A percentile compares a stretch with the other conserved stretches of the same genome.
Conservation (phyloP, 2,797 vertebrate genomes). For the Paratrypauchen microcephalus region DNA sequence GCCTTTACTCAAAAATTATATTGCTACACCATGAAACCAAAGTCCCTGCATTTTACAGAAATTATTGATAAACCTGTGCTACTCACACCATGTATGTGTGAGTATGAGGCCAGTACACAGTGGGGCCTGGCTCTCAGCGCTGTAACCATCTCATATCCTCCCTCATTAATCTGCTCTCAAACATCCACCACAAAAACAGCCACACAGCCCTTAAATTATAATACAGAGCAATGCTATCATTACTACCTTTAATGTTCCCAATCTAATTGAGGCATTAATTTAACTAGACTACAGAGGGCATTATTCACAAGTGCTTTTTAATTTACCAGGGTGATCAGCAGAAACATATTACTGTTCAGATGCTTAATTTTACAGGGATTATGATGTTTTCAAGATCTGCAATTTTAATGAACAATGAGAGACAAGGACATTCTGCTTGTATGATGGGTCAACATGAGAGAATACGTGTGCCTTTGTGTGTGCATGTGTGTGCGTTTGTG, state of each 20-base stretch:
- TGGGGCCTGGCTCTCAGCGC: constrained; percentile 54
- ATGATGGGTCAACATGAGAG: neutral
- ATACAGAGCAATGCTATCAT: constrained; percentile 80
- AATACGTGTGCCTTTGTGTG: neutral
- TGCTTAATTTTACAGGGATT: constrained; percentile 22
- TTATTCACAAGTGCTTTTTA: constrained; percentile 82
- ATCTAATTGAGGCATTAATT: constrained; percentile 85
- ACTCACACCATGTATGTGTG: constrained; percentile 52
- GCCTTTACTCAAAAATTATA: neutral
- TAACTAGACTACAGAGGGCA: constrained; percentile 75
- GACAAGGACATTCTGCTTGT: neutral
- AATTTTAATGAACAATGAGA: neutral
- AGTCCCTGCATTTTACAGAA: constrained; percentile 41
- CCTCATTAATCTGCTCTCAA: constrained; percentile 79
- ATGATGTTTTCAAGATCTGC: constrained; percentile 10
- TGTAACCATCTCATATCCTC: constrained; percentile 68
- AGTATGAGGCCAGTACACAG: constrained; percentile 50
- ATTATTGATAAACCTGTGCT: constrained; percentile 59
- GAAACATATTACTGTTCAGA: constrained; percentile 41
- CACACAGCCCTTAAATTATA: constrained; percentile 80
- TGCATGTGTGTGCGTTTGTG: neutral
- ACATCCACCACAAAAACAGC: constrained; percentile 76
- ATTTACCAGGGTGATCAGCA: constrained; percentile 72
- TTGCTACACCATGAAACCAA: neutral
- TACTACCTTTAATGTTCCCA: constrained; percentile 83